A percentile compares a stretch with the other conserved stretches of the same genome.
phyloP scores from a whole-genome alignment of 2,797 vertebrate species.

The Sternotherus odoratus region DNA sequence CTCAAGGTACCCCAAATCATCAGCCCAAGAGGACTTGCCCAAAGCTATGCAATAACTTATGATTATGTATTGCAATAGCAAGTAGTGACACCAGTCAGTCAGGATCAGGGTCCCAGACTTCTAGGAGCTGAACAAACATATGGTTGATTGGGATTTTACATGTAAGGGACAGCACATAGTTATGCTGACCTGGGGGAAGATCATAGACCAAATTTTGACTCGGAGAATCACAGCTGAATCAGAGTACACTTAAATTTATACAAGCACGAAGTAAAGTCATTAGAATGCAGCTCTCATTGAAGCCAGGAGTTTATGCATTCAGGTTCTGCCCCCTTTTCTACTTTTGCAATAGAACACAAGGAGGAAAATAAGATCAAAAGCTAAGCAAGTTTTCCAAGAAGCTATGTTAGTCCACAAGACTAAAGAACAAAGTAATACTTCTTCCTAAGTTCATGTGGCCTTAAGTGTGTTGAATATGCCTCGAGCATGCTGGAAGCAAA shows the following conservation, averaged over 20 bases:
- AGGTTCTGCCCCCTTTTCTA: constrained; percentile 45
- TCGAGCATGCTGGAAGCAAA: constrained; percentile 57
- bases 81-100: background rate
- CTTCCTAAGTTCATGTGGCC: constrained; percentile 64
- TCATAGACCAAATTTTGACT: background rate
- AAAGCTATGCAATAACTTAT: background rate
- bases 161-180: background rate
- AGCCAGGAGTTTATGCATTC: constrained; percentile 69
- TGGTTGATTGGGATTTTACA: background rate
- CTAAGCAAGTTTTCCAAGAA: constrained; percentile 68
- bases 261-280: constrained; percentile 55
- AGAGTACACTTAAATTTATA: constrained; percentile 60
- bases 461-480: constrained; percentile 71
- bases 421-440: constrained; percentile 69
- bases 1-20: background rate
- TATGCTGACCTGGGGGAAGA: background rate
- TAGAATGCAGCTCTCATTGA: constrained; percentile 60
- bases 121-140: background rate
- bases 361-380: constrained; percentile 69
- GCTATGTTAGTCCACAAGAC: constrained; percentile 68
- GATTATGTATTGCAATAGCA: background rate
- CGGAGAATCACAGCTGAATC: background rate
- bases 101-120: background rate
- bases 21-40: background rate
- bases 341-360: constrained; percentile 62